Percentiles rank a stretch among this genome's conserved stretches.
Evolutionary conservation across 1,140 invertebrate genomes (phyloP).

Genomic region (Cydia splendana): DNA sequence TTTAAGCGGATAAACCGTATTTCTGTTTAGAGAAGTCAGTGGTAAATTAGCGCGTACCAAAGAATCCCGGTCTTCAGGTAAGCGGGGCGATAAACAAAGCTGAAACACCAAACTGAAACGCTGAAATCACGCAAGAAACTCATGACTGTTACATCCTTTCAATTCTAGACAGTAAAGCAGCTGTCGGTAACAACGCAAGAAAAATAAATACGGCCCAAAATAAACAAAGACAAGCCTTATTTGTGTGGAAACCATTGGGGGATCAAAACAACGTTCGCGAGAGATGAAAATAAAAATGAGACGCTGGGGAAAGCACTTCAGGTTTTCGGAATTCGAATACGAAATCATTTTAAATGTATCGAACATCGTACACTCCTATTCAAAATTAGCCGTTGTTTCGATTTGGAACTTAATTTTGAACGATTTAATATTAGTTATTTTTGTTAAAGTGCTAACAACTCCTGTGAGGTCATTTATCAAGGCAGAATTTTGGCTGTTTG

Average conservation of each 20-base stretch:
- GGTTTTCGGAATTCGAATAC: not conserved
- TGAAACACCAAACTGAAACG: not conserved
- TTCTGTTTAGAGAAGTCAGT: constrained; percentile 23
- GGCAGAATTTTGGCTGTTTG: too few species aligned
- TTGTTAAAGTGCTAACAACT: too few species aligned
- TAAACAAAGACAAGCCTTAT: constrained; percentile 68
- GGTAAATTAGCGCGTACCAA: constrained; percentile 34
- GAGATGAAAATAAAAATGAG: constrained; percentile 1
- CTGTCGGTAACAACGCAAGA: constrained; percentile 59
- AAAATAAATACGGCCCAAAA: constrained; percentile 66
- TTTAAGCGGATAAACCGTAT: constrained; percentile 22
- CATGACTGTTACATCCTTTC: constrained; percentile 2
- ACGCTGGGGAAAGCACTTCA: not conserved
- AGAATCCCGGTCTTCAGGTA: constrained; percentile 52
- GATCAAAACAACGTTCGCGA: constrained; percentile 57
- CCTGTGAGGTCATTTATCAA: too few species aligned
- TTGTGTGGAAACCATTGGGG: constrained; percentile 68
- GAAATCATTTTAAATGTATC: not conserved
- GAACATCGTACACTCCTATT: too few species aligned
- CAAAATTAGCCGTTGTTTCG: too few species aligned
- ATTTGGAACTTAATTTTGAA: not conserved
- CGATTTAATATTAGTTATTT: too few species aligned
- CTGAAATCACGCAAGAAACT: not conserved
- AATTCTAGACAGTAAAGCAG: constrained; percentile 45
- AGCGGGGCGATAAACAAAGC: constrained; percentile 56